Evolutionary conservation across 2,113 vertebrate genomes (phyloP).

Genomic region (Heteronetta atricapilla): DNA sequence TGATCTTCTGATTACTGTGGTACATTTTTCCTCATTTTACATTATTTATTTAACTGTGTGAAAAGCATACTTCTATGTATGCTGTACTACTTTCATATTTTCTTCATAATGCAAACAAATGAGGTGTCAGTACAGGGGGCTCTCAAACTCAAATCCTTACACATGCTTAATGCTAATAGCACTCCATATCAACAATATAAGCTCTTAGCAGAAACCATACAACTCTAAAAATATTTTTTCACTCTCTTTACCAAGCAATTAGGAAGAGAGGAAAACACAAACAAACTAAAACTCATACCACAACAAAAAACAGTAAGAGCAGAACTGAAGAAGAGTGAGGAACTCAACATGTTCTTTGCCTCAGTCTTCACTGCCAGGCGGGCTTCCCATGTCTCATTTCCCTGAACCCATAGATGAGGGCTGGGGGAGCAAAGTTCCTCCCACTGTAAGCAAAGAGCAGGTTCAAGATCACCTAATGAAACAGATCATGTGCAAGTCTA

Average conservation of each 20-base stretch:
- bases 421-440: too few species aligned
- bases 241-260: neutral
- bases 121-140: neutral
- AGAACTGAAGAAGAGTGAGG: too few species aligned
- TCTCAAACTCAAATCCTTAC: neutral
- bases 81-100: neutral
- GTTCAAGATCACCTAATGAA: too few species aligned
- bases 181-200: neutral
- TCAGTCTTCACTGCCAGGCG: too few species aligned
- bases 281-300: neutral
- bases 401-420: too few species aligned
- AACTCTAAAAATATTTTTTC: neutral
- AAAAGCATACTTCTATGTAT: neutral
- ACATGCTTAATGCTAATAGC: neutral
- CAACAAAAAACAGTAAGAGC: neutral
- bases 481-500: too few species aligned
- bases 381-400: too few species aligned
- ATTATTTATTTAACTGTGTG: slow-evolving; percentile 1
- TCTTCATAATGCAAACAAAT: slow-evolving; percentile 17
- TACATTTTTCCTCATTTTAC: neutral
- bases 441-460: too few species aligned
- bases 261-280: neutral
- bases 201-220: neutral
- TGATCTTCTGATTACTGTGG: neutral
- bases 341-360: too few species aligned